These are phyloP conservation scores for Scotopteryx bipunctaria DNA, from an alignment of 2,888 invertebrate species.

Conservation along the genomic window DNA sequence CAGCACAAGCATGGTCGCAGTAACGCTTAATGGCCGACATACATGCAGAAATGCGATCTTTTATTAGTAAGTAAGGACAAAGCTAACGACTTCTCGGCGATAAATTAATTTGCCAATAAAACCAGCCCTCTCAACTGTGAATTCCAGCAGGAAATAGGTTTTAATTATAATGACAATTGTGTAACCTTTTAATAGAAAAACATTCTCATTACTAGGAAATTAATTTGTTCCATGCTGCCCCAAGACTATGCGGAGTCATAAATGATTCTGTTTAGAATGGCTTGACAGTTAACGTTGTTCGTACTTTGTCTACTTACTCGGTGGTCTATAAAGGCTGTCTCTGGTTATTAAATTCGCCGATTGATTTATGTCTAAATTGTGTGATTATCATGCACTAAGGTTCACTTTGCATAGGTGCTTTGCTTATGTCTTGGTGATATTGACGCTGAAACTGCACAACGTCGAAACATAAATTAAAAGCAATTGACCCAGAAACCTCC, in stretches of 20 bases:
- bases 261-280: slow-evolving; percentile 19
- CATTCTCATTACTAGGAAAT: slow-evolving; percentile 26
- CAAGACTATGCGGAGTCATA: slow-evolving; percentile 24
- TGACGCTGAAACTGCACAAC: slow-evolving; percentile 10
- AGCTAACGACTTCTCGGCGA: slow-evolving; percentile 53
- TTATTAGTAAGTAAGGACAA: slow-evolving; percentile 48
- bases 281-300: slow-evolving; percentile 15
- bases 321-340: background rate
- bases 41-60: slow-evolving; percentile 48
- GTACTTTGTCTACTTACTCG: background rate
- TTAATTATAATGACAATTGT: slow-evolving; percentile 48
- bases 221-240: slow-evolving; percentile 13
- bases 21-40: slow-evolving; percentile 54
- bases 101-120: slow-evolving; percentile 60
- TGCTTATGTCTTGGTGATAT: slow-evolving; percentile 1
- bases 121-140: slow-evolving; percentile 39
- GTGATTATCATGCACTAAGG: no score
- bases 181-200: slow-evolving; percentile 47
- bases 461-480: slow-evolving; percentile 28
- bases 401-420: no score
- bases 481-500: slow-evolving; percentile 48
- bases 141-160: slow-evolving; percentile 44
- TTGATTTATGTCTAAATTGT: background rate
- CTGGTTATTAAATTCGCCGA: background rate
- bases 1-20: slow-evolving; percentile 44